Evolutionary conservation across 2,113 vertebrate species (phyloP).

Genomic region (Melanocharis versteri): DNA sequence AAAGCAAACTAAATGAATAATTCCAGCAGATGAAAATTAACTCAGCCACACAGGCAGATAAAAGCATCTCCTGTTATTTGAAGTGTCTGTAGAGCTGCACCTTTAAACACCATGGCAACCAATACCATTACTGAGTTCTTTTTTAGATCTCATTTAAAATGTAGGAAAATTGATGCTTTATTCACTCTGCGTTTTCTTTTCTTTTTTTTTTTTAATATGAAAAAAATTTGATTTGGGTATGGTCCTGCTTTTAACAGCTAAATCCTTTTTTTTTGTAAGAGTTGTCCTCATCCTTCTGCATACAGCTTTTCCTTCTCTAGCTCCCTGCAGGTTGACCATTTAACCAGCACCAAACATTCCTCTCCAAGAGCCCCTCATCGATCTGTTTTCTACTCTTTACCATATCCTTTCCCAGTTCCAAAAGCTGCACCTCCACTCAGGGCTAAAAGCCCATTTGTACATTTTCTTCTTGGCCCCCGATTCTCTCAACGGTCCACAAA

Average conservation of each 20-base stretch:
- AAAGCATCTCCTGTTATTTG: conserved; percentile 56
- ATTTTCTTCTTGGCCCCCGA: neutral
- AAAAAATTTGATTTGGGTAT: neutral
- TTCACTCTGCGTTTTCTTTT: neutral
- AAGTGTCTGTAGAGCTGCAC: conserved; percentile 44
- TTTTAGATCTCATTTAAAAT: conserved; percentile 52
- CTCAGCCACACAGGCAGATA: conserved; percentile 42
- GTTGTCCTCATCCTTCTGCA: neutral
- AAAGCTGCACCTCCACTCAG: neutral
- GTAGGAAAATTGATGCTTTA: conserved; percentile 50
- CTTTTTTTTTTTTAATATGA: neutral
- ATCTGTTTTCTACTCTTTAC: neutral
- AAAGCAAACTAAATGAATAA: conserved; percentile 51
- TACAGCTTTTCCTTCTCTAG: neutral
- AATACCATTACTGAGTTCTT: conserved; percentile 16
- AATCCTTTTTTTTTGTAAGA: neutral
- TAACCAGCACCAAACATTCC: neutral
- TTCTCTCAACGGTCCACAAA: neutral
- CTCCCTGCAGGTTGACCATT: neutral
- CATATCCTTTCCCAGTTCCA: neutral
- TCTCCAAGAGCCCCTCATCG: neutral
- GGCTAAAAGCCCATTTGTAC: neutral
- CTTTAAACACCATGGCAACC: conserved; percentile 66
- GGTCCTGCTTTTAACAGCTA: conserved; percentile 6
- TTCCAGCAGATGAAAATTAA: conserved; percentile 65